phyloP scores from a whole-genome alignment of 1,140 invertebrate genomes.

The Cherax quadricarinatus region DNA sequence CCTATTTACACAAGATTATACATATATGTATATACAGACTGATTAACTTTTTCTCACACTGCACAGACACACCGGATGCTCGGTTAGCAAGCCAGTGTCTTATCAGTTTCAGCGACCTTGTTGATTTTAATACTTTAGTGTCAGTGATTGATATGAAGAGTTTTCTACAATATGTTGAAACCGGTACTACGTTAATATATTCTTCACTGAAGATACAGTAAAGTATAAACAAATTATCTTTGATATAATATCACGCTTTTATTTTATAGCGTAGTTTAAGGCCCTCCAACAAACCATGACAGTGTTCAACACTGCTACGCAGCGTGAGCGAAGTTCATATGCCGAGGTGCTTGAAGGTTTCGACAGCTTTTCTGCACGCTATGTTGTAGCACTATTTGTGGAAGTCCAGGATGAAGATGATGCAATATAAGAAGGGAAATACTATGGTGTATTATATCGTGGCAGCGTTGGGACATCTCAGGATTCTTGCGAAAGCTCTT shows the following conservation, averaged over 20 bases:
- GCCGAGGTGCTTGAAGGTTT: too few relatives aligned
- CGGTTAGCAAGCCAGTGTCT: neutral
- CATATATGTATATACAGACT: conserved; percentile 14
- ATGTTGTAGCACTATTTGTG: neutral
- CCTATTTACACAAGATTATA: neutral
- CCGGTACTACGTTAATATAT: neutral
- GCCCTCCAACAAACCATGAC: too few relatives aligned
- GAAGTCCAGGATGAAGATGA: neutral
- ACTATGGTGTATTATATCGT: neutral
- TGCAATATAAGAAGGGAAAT: neutral
- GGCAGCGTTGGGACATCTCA: conserved; percentile 75
- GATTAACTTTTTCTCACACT: neutral
- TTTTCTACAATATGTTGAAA: neutral
- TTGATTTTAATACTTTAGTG: neutral
- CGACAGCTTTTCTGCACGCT: neutral
- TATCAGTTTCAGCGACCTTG: neutral
- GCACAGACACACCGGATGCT: neutral
- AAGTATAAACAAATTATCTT: neutral
- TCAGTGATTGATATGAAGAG: neutral
- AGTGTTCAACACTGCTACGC: neutral
- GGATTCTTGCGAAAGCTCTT: conserved; percentile 88
- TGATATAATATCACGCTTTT: neutral
- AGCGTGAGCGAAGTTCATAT: too few relatives aligned
- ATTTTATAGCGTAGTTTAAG: too few relatives aligned
- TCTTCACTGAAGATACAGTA: conserved; percentile 8